Evolutionary conservation across 1,140 invertebrate genomes (phyloP).

Genomic region (Anastrepha obliqua): DNA sequence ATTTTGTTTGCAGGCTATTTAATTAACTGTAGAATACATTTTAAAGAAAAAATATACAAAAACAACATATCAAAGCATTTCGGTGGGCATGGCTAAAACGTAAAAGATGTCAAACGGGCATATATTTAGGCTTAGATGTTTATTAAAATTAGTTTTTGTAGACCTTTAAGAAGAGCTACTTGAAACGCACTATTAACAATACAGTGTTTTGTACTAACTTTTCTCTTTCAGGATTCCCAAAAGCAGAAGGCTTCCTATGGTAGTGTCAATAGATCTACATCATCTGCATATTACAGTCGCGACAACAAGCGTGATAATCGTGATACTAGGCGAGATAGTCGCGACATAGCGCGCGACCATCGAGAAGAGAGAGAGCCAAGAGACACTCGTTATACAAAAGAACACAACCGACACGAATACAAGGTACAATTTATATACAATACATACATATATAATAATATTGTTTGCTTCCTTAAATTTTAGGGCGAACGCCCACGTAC

Average conservation of each 20-base stretch:
- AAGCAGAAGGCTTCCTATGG: neutral
- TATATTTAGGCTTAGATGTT: conserved; percentile 21
- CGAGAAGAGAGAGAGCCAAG: conserved; percentile 5
- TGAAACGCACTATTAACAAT: neutral
- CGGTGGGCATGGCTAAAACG: conserved; percentile 5
- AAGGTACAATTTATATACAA: neutral
- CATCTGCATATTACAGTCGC: neutral
- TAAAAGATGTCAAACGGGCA: neutral
- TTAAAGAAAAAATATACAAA: conserved; percentile 22
- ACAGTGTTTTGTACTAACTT: conserved; percentile 22
- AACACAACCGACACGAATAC: conserved; percentile 1
- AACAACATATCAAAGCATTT: conserved; percentile 6
- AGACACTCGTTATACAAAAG: neutral
- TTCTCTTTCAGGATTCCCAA: conserved; percentile 16
- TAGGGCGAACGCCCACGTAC: conserved; percentile 1
- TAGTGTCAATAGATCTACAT: neutral
- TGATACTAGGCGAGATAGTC: conserved; percentile 14
- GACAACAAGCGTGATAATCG: conserved; percentile 29
- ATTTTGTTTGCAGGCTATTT: conserved; percentile 33
- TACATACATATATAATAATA: neutral
- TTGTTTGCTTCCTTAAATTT: neutral
- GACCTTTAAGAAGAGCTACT: neutral
- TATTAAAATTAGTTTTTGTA: neutral
- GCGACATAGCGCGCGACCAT: conserved; percentile 2
- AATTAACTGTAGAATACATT: neutral